Percentiles rank a stretch among this genome's conserved stretches.
These are phyloP conservation scores for Hirtodrosophila trivittata DNA, from an alignment of 2,888 invertebrate genomes.

Conservation along the genomic window DNA sequence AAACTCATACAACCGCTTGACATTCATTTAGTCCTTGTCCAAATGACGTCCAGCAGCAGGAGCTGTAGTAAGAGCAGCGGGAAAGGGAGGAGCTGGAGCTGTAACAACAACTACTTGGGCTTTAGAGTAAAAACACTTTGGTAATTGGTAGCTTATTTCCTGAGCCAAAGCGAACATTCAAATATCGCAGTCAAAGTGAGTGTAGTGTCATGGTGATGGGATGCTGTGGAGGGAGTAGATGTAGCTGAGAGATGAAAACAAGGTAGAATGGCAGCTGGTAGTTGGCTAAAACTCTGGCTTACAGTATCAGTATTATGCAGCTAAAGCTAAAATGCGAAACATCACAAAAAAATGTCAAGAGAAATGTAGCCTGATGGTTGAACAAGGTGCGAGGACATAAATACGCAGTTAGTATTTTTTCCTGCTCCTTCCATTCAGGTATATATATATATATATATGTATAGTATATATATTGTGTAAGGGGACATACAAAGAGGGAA, in stretches of 20 bases:
- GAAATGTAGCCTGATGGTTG: constrained; percentile 31
- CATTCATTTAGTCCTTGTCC: constrained; percentile 20
- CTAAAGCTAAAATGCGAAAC: constrained; percentile 65
- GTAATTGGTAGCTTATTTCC: constrained; percentile 75
- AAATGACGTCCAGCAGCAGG: constrained; percentile 8
- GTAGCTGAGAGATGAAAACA: constrained; percentile 1
- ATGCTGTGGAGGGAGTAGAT: constrained; percentile 4
- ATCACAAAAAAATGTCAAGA: constrained; percentile 61
- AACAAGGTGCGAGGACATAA: constrained; percentile 22
- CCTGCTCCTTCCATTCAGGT: constrained; percentile 3
- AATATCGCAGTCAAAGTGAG: constrained; percentile 33
- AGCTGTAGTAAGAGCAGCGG: no score
- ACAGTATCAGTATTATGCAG: constrained; percentile 73
- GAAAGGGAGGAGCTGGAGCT: no score
- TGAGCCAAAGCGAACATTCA: constrained; percentile 45
- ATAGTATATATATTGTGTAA: neutral
- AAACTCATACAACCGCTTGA: constrained; percentile 24
- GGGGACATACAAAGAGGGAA: no score
- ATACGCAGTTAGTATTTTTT: constrained; percentile 14
- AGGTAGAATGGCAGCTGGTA: neutral
- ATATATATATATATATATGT: neutral
- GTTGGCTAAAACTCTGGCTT: constrained; percentile 40
- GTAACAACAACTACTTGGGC: constrained; percentile 38
- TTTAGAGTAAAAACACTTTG: constrained; percentile 70
- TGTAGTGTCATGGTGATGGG: neutral